Conservation (phyloP, 2,113 vertebrate species). For the Spilogale gracilis region DNA sequence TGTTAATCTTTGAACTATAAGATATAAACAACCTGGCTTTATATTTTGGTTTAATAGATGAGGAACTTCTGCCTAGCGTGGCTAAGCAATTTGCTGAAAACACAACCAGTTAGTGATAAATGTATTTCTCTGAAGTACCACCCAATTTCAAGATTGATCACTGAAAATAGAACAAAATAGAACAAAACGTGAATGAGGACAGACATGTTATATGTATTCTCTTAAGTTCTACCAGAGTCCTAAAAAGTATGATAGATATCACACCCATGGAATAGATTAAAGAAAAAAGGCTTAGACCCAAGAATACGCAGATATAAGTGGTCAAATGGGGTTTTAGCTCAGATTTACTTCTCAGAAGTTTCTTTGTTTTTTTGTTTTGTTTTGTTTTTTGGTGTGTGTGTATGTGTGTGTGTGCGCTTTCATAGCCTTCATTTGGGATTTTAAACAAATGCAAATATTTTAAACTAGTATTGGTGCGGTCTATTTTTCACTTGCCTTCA, state of each 20-base stretch:
- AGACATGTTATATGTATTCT: neutral
- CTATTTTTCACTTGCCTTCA: neutral
- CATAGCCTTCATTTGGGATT: neutral
- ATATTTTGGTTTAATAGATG: neutral
- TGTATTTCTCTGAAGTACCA: neutral
- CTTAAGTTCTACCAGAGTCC: neutral
- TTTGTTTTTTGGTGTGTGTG: too few relatives aligned
- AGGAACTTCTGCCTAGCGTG: neutral
- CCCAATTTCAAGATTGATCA: neutral
- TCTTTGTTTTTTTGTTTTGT: neutral
- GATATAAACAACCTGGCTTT: neutral
- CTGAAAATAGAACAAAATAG: neutral
- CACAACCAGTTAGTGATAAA: neutral
- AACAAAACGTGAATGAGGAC: neutral
- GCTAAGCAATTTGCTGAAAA: constrained; percentile 16
- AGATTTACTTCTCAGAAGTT: neutral
- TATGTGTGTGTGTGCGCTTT: neutral
- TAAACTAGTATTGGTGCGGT: neutral
- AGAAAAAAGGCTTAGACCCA: neutral
- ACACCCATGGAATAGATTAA: neutral
- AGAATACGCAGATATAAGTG: neutral
- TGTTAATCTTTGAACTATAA: neutral
- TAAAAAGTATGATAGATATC: neutral
- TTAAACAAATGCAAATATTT: neutral
- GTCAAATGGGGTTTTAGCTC: neutral